These are phyloP conservation scores for Dromaius novaehollandiae DNA, from an alignment of 2,113 vertebrate species.

Conservation along the genomic window DNA sequence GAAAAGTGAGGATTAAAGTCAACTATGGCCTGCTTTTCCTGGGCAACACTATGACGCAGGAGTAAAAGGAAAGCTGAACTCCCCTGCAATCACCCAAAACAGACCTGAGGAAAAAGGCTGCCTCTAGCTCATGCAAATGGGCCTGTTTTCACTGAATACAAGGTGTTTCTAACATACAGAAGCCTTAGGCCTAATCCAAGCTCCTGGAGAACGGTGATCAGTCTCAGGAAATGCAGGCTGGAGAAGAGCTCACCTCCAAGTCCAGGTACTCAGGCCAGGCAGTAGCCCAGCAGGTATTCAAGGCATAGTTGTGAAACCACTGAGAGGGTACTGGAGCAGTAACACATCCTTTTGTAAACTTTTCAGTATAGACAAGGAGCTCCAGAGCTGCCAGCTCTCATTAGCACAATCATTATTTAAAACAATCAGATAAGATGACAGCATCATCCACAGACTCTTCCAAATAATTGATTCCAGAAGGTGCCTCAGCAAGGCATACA, in stretches of 20 bases:
- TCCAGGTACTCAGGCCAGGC: too few species aligned
- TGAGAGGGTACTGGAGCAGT: background rate
- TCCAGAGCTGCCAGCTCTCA: background rate
- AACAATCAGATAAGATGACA: background rate
- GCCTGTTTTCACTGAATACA: too few species aligned
- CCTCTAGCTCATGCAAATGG: too few species aligned
- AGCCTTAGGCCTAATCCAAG: too few species aligned
- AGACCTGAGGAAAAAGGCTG: background rate
- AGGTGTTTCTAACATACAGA: too few species aligned
- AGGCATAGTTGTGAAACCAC: too few species aligned
- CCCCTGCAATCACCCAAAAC: background rate
- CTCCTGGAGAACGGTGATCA: too few species aligned
- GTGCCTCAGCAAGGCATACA: background rate
- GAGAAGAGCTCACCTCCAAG: too few species aligned
- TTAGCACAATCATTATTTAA: background rate
- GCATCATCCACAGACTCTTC: background rate
- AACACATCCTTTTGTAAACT: background rate
- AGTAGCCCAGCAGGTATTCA: too few species aligned
- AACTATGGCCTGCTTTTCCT: background rate
- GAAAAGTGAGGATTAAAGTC: background rate
- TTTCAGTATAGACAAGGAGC: background rate
- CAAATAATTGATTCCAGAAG: background rate
- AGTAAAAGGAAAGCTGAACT: background rate
- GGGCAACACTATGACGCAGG: background rate
- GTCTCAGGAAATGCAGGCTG: too few species aligned